These are phyloP conservation scores for Sebastes dallii DNA, from an alignment of 2,797 vertebrate genomes.

Conservation along the genomic window DNA sequence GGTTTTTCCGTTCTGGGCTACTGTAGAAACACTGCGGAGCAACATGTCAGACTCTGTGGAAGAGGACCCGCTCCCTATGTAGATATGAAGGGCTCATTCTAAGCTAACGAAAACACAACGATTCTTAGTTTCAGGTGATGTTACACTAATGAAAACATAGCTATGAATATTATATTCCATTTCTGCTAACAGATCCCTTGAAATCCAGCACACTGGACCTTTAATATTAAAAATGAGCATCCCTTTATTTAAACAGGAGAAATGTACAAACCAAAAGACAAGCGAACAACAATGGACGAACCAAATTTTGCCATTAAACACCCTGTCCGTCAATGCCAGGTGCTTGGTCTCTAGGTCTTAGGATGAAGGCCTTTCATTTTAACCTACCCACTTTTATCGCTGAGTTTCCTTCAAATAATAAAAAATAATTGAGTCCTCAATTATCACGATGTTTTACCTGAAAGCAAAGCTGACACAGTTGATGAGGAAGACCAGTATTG, in stretches of 20 bases:
- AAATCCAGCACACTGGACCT: no score
- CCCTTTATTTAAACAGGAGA: not conserved
- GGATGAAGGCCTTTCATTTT: not conserved
- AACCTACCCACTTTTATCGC: not conserved
- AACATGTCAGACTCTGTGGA: no score
- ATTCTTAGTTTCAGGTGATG: no score
- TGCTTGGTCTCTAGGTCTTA: not conserved
- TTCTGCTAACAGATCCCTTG: accelerated
- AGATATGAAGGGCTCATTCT: no score
- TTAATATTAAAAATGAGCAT: not conserved
- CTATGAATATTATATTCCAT: no score
- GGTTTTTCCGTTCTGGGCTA: no score
- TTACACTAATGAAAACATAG: no score
- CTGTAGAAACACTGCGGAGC: no score
- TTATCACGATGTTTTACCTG: constrained; percentile 72
- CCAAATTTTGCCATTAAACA: not conserved
- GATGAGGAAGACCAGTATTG: constrained; percentile 96
- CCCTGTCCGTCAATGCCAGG: not conserved
- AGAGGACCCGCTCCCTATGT: no score
- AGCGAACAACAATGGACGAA: not conserved
- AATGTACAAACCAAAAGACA: no score
- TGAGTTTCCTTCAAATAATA: not conserved
- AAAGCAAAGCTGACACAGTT: constrained; percentile 98
- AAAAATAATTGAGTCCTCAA: not conserved
- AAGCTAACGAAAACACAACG: accelerated